Conservation (phyloP, 2,113 vertebrate genomes). For the Aythya baeri region DNA sequence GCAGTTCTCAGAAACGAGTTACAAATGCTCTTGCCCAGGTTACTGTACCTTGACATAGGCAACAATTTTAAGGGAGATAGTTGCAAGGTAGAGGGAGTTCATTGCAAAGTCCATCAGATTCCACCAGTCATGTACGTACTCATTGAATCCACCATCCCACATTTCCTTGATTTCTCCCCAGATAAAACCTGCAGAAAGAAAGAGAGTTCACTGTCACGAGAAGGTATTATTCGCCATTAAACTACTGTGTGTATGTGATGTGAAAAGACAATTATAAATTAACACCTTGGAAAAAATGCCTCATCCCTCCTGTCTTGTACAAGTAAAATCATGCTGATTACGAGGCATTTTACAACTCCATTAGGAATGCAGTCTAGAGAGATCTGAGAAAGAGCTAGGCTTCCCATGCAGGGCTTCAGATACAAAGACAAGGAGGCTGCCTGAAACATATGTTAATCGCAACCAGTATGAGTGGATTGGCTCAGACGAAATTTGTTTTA, state of each 20-base stretch:
- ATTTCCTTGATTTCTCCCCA: conserved; percentile 99
- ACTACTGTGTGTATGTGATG: background rate
- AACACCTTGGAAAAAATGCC: conserved; percentile 4
- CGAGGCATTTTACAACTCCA: background rate
- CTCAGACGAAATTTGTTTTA: background rate
- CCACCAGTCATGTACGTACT: conserved; percentile 98
- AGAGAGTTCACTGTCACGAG: background rate
- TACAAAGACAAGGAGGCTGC: background rate
- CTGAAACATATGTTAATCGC: background rate
- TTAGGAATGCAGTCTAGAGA: background rate
- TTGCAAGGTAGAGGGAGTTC: conserved; percentile 96
- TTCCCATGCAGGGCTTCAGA: background rate
- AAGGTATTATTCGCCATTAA: background rate
- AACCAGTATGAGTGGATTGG: background rate
- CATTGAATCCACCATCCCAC: conserved; percentile 97
- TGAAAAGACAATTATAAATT: background rate
- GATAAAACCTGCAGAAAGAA: conserved; percentile 87
- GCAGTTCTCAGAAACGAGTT: background rate
- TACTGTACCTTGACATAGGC: conserved; percentile 92
- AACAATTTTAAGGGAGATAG: conserved; percentile 96
- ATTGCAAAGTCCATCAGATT: conserved; percentile 98
- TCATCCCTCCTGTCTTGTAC: background rate
- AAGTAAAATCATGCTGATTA: background rate
- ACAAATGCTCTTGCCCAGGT: background rate
- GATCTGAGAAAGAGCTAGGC: background rate